phyloP scores from a whole-genome alignment of 2,113 vertebrate genomes.

The Acanthochromis polyacanthus region DNA sequence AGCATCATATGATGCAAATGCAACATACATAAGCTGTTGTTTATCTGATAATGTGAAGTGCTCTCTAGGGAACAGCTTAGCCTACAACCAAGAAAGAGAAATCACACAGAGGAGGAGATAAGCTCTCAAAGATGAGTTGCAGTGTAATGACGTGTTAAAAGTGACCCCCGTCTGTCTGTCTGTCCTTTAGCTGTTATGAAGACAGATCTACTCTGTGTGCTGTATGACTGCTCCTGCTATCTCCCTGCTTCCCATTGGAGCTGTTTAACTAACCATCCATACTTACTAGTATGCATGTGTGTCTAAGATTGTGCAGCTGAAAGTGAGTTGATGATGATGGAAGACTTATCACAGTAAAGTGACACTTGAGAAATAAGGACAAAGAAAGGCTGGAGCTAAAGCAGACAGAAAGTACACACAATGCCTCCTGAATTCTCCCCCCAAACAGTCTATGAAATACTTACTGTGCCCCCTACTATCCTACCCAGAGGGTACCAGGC shows the following conservation, averaged over 20 bases:
- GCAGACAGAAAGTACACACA: conserved; percentile 2
- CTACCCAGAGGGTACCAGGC: conserved; percentile 97
- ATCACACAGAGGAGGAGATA: conserved; percentile 3
- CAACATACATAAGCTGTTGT: conserved; percentile 5
- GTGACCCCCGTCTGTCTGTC: conserved; percentile 29
- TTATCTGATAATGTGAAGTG: conserved; percentile 26
- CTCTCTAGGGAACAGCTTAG: conserved; percentile 25
- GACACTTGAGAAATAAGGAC: conserved; percentile 34
- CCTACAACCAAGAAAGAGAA: not conserved
- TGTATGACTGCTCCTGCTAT: conserved; percentile 2
- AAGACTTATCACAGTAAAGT: conserved; percentile 22
- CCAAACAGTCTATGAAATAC: conserved; percentile 58
- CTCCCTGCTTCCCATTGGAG: conserved; percentile 28
- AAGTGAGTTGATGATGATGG: conserved; percentile 13
- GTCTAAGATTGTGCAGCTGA: not conserved
- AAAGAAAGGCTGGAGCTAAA: not conserved
- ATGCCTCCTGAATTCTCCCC: too few species aligned
- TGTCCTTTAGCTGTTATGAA: conserved; percentile 39
- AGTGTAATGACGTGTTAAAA: conserved; percentile 46
- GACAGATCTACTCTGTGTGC: conserved; percentile 28
- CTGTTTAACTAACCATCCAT: conserved; percentile 10
- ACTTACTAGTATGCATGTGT: not conserved
- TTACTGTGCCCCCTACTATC: conserved; percentile 96
- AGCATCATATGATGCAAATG: not conserved
- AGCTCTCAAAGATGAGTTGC: conserved; percentile 22